phyloP scores from a whole-genome alignment of 2,113 vertebrate genomes.

The Corythornis madagascariensis region DNA sequence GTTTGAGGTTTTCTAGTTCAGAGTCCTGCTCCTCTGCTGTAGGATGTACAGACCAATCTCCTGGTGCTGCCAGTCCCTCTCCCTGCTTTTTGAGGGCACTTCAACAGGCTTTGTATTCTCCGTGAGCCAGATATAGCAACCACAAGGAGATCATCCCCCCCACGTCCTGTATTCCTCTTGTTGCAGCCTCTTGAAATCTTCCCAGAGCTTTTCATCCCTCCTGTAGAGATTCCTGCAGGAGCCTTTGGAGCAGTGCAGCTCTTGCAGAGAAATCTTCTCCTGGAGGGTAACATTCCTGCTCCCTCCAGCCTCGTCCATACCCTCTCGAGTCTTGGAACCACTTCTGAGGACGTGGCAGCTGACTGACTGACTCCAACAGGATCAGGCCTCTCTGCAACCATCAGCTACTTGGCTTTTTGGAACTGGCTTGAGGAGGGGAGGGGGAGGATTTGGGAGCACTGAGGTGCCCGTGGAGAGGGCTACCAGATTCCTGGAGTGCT shows the following conservation, averaged over 20 bases:
- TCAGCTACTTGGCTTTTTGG: not conserved
- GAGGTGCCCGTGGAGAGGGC: not conserved
- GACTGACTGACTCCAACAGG: not conserved
- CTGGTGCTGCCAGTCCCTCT: not conserved
- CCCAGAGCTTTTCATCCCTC: not conserved
- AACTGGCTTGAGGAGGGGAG: not conserved
- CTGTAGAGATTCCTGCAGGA: not conserved
- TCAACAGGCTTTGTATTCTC: not conserved
- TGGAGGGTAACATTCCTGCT: not conserved
- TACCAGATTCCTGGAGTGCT: not conserved
- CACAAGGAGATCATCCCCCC: not conserved
- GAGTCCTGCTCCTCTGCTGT: fast-evolving
- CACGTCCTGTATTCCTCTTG: not conserved
- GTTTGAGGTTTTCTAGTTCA: not conserved
- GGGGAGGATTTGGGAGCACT: not conserved
- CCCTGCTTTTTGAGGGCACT: not conserved
- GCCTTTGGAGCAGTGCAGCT: not conserved
- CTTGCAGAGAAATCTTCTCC: not conserved
- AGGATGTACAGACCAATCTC: not conserved
- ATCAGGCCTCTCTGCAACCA: not conserved
- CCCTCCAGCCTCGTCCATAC: no score
- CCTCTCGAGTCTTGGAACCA: not conserved
- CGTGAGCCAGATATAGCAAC: not conserved
- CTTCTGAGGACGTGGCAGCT: not conserved
- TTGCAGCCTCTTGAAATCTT: fast-evolving